Percentiles rank a stretch among this genome's conserved stretches.
phyloP scores from a whole-genome alignment of 2,113 vertebrate genomes.

The Sylvilagus bachmani region DNA sequence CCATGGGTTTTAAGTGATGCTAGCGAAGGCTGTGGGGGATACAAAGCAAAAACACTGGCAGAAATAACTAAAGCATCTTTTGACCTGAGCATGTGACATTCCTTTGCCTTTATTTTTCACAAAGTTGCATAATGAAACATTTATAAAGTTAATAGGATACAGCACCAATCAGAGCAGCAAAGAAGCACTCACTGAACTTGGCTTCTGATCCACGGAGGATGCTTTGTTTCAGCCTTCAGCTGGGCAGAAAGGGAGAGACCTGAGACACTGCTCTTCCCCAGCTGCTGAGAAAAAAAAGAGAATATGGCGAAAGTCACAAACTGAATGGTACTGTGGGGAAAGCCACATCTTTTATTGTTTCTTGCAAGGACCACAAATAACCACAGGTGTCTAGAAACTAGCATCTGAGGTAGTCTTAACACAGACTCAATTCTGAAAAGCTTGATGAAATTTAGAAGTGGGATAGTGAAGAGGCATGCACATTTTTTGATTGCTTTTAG shows the following conservation, averaged over 20 bases:
- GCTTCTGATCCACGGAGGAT: slow-evolving; percentile 1
- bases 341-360: slow-evolving; percentile 38
- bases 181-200: slow-evolving; percentile 24
- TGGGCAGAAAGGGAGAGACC: background rate
- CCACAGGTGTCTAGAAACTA: slow-evolving; percentile 34
- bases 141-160: slow-evolving; percentile 3
- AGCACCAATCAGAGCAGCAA: background rate
- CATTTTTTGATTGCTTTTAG: slow-evolving; percentile 34
- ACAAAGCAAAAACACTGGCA: background rate
- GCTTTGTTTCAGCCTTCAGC: background rate
- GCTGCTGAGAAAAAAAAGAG: background rate
- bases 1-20: background rate
- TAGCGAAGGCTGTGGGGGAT: background rate
- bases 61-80: slow-evolving; percentile 52
- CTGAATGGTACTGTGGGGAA: background rate
- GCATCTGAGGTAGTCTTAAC: background rate
- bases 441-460: slow-evolving; percentile 14
- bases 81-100: background rate
- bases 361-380: slow-evolving; percentile 4
- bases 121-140: slow-evolving; percentile 26
- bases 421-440: slow-evolving; percentile 20
- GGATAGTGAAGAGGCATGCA: background rate
- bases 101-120: slow-evolving; percentile 33
- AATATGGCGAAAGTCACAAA: background rate
- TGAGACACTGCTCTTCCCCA: background rate